These are phyloP conservation scores for Subacronicta megacephala DNA, from an alignment of 2,888 invertebrate genomes.

Conservation along the genomic window DNA sequence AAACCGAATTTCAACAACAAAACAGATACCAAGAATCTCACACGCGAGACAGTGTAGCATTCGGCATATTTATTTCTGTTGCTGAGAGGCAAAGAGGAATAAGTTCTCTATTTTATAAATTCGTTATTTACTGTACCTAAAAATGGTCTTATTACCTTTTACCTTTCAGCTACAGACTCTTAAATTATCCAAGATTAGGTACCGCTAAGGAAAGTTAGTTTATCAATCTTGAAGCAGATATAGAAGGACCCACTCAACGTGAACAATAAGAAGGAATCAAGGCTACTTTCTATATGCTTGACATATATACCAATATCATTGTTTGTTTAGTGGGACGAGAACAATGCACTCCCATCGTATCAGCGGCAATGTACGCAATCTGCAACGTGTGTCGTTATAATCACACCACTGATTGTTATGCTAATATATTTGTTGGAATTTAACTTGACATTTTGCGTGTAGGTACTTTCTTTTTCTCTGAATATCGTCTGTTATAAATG, in stretches of 20 bases:
- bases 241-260: constrained; percentile 16
- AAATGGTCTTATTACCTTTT: too few species aligned
- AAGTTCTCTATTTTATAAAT: too few species aligned
- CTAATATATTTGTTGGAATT: constrained; percentile 39
- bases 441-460: constrained; percentile 9
- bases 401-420: constrained; percentile 38
- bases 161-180: too few species aligned
- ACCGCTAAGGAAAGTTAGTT: neutral
- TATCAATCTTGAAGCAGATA: constrained; percentile 1
- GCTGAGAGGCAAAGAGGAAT: too few species aligned
- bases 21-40: too few species aligned
- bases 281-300: constrained; percentile 35
- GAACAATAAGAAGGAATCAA: constrained; percentile 6
- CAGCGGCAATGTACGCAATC: constrained; percentile 18
- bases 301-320: constrained; percentile 21
- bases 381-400: constrained; percentile 2
- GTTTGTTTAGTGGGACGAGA: constrained; percentile 40
- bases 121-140: too few species aligned
- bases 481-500: neutral
- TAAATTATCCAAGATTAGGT: too few species aligned
- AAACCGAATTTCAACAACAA: too few species aligned
- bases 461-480: constrained; percentile 33
- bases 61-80: too few species aligned
- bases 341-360: constrained; percentile 25
- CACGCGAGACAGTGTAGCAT: too few species aligned